These are phyloP conservation scores for Magallana angulata DNA, from an alignment of 1,140 invertebrate genomes.

Conservation along the genomic window DNA sequence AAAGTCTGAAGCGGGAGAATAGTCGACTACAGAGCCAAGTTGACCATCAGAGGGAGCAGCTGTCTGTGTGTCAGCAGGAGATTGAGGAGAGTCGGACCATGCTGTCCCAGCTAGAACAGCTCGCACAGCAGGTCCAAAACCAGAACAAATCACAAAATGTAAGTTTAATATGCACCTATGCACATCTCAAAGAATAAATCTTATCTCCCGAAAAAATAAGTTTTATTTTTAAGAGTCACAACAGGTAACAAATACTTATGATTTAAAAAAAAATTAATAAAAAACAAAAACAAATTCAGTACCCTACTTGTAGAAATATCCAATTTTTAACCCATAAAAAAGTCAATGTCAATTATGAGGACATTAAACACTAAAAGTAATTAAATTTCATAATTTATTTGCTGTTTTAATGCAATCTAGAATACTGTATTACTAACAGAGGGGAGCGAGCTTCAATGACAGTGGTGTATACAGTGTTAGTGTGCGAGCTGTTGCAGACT, in stretches of 20 bases:
- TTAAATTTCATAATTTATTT: too few species aligned
- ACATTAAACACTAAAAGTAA: too few species aligned
- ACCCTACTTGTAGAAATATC: too few species aligned
- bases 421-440: neutral
- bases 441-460: conserved; percentile 64
- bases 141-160: conserved; percentile 55
- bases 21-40: conserved; percentile 57
- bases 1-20: conserved; percentile 65
- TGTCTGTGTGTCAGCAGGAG: conserved; percentile 65
- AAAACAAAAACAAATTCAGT: too few species aligned
- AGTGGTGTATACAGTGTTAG: conserved; percentile 69
- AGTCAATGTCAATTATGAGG: too few species aligned
- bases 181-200: conserved; percentile 57
- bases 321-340: too few species aligned
- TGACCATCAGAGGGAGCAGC: conserved; percentile 60
- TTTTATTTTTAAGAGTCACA: neutral
- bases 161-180: neutral
- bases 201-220: neutral
- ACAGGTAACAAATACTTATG: neutral
- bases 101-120: conserved; percentile 69
- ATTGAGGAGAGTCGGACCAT: conserved; percentile 70
- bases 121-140: conserved; percentile 66
- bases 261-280: too few species aligned
- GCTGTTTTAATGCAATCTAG: too few species aligned
- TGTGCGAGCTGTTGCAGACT: conserved; percentile 40